Conservation (phyloP, 2,888 invertebrate genomes). For the Boloria euphrosyne region DNA sequence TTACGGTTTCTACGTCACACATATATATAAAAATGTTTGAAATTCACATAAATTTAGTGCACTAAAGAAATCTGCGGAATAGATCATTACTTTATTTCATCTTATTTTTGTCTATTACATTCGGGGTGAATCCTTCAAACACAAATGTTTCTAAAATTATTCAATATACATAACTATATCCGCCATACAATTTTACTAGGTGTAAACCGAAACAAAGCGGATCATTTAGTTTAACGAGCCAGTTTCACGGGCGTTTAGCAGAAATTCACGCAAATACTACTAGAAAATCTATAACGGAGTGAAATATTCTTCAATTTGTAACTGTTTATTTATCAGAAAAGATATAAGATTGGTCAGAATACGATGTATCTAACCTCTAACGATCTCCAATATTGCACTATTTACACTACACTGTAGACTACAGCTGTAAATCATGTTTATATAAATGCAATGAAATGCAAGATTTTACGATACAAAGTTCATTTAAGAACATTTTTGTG, state of each 20-base stretch:
- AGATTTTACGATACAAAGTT: background rate
- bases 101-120: too few species aligned
- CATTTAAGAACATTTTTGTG: background rate
- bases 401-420: slow-evolving; percentile 18
- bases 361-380: slow-evolving; percentile 18
- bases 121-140: too few species aligned
- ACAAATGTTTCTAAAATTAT: too few species aligned
- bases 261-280: slow-evolving; percentile 28
- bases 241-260: slow-evolving; percentile 30
- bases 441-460: slow-evolving; percentile 12
- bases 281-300: slow-evolving; percentile 15
- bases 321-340: slow-evolving; percentile 29
- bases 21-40: too few species aligned
- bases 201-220: slow-evolving; percentile 24
- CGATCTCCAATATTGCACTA: slow-evolving; percentile 18
- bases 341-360: slow-evolving; percentile 20
- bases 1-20: too few species aligned
- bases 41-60: too few species aligned
- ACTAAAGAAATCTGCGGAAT: too few species aligned
- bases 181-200: too few species aligned
- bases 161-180: too few species aligned
- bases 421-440: slow-evolving; percentile 24
- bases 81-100: too few species aligned
- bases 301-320: slow-evolving; percentile 31
- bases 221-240: slow-evolving; percentile 37